Conservation (phyloP, 2,113 vertebrate species). For the Gasterosteus aculeatus region DNA sequence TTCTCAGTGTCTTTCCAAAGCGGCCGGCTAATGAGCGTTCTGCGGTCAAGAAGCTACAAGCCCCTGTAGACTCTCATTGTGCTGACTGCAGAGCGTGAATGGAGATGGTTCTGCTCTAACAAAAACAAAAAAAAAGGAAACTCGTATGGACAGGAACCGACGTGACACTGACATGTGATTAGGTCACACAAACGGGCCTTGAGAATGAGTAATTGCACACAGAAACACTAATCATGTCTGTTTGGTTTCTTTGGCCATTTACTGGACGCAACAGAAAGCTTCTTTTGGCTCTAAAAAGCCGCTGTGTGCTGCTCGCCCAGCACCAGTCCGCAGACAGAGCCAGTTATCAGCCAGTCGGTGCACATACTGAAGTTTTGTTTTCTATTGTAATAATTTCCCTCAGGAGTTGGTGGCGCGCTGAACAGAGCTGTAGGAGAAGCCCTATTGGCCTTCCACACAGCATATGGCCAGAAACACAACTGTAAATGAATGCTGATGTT, state of each 20-base stretch:
- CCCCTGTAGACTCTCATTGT: constrained; percentile 52
- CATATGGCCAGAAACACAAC: background rate
- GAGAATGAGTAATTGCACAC: background rate
- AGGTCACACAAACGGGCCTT: background rate
- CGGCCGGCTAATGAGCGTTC: background rate
- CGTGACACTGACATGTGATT: constrained; percentile 9
- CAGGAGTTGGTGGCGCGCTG: background rate
- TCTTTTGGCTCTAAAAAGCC: background rate
- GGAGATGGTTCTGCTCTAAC: constrained; percentile 34
- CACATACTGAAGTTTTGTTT: background rate
- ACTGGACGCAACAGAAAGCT: background rate
- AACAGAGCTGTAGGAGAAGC: background rate
- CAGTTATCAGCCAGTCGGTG: background rate
- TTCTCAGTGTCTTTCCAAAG: constrained; percentile 1
- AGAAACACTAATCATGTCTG: background rate
- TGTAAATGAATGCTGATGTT: background rate
- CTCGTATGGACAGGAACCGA: constrained; percentile 20
- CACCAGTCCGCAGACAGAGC: background rate
- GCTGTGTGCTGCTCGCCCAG: background rate
- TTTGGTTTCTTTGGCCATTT: background rate
- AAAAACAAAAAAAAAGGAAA: constrained; percentile 41
- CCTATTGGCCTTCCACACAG: background rate
- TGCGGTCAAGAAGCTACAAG: constrained; percentile 22
- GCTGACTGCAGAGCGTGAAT: constrained; percentile 51
- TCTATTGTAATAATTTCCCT: background rate